Percentiles rank a stretch among this genome's conserved stretches.
phyloP scores from a whole-genome alignment of 2,888 invertebrate species.

The Megaustenia siamemsis region DNA sequence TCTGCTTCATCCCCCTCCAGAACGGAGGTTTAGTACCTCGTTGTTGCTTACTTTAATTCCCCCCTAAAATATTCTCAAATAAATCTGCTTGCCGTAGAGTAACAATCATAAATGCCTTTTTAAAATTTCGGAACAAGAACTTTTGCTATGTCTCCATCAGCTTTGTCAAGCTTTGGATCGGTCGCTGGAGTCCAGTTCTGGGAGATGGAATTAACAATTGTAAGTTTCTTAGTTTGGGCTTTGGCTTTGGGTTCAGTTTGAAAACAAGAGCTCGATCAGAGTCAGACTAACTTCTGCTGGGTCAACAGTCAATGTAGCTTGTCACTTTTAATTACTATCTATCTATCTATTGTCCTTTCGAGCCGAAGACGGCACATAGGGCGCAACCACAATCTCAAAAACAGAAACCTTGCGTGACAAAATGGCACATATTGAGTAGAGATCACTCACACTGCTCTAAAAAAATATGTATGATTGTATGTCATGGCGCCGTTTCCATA shows the following conservation, averaged over 20 bases:
- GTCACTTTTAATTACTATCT: not conserved
- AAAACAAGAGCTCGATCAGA: too few relatives aligned
- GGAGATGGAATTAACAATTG: slow-evolving; percentile 34
- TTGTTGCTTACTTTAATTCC: too few relatives aligned
- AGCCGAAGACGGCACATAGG: not conserved
- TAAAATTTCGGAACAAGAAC: not conserved
- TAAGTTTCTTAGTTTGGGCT: not conserved
- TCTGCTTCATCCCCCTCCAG: not conserved
- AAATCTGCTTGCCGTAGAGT: not conserved
- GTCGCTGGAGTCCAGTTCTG: slow-evolving; percentile 23
- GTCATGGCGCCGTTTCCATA: too few relatives aligned
- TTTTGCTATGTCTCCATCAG: not conserved
- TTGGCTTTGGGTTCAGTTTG: not conserved
- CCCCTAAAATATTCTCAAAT: not conserved
- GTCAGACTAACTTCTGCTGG: too few relatives aligned
- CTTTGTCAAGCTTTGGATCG: not conserved
- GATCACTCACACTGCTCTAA: too few relatives aligned
- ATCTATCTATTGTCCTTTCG: not conserved
- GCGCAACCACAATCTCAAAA: not conserved
- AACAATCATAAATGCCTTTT: not conserved
- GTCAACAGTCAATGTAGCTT: too few relatives aligned
- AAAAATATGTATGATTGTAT: too few relatives aligned
- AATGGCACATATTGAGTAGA: too few relatives aligned
- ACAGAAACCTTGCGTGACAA: too few relatives aligned
- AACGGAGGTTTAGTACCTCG: not conserved